Percentiles rank a stretch among this genome's conserved stretches.
phyloP scores from a whole-genome alignment of 2,113 vertebrate species.

The Neogobius melanostomus region DNA sequence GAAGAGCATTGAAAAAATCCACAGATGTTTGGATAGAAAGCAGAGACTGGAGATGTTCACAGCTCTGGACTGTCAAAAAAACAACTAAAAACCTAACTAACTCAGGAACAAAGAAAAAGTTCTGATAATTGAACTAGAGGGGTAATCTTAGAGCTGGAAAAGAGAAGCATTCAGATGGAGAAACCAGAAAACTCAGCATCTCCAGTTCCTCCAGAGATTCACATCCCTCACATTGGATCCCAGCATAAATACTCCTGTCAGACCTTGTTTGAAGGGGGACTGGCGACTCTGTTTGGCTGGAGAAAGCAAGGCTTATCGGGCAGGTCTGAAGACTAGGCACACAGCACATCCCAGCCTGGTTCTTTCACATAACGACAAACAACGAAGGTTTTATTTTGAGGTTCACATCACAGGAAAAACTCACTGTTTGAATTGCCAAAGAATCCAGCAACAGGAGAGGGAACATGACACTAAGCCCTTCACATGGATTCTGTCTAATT shows the following conservation, averaged over 20 bases:
- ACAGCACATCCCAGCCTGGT: not conserved
- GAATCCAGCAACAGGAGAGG: slow-evolving; percentile 4
- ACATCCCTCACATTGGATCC: not conserved
- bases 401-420: slow-evolving; percentile 5
- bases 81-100: not conserved
- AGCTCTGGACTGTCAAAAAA: slow-evolving; percentile 5
- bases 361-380: not conserved
- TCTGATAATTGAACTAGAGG: slow-evolving; percentile 22
- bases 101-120: slow-evolving; percentile 15
- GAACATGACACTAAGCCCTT: rapidly evolving
- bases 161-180: slow-evolving; percentile 6
- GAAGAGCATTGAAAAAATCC: slow-evolving; percentile 3
- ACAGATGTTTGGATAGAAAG: not conserved
- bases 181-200: not conserved
- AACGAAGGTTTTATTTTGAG: not conserved
- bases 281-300: slow-evolving; percentile 4
- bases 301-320: not conserved
- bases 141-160: slow-evolving; percentile 16
- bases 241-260: not conserved
- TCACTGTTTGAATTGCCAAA: not conserved
- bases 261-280: slow-evolving; percentile 13
- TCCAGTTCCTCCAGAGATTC: slow-evolving; percentile 10
- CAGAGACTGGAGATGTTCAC: not conserved
- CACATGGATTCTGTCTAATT: slow-evolving; percentile 2
- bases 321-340: not conserved